phyloP scores from a whole-genome alignment of 2,113 vertebrate genomes.

The Pitta sordida region DNA sequence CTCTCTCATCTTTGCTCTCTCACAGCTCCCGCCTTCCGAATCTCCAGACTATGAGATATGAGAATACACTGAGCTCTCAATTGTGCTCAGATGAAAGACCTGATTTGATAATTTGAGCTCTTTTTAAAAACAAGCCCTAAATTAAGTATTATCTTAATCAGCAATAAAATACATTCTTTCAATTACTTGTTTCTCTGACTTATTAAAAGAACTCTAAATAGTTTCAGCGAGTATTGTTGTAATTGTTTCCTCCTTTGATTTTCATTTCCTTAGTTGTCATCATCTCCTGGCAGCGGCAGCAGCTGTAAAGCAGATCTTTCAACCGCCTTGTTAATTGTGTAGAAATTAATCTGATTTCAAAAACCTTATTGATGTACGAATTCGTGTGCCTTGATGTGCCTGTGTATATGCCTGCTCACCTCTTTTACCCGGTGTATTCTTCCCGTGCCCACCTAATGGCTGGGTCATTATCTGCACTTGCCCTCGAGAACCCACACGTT shows the following conservation, averaged over 20 bases:
- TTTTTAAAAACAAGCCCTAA: constrained; percentile 53
- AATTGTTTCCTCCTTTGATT: constrained; percentile 75
- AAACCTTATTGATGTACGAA: constrained; percentile 36
- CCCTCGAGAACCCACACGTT: background rate
- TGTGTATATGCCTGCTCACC: background rate
- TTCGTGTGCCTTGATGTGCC: background rate
- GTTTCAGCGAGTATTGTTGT: constrained; percentile 67
- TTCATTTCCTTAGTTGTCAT: constrained; percentile 74
- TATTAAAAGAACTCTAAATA: constrained; percentile 68
- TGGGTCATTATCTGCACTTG: background rate
- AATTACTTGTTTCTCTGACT: constrained; percentile 62
- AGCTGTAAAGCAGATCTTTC: constrained; percentile 70
- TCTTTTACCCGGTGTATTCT: background rate
- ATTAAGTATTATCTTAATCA: constrained; percentile 70
- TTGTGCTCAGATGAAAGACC: background rate
- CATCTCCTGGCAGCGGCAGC: constrained; percentile 60
- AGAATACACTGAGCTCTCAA: background rate
- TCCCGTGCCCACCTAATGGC: background rate
- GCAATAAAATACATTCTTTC: constrained; percentile 67
- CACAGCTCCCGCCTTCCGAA: accelerated
- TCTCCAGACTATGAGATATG: background rate
- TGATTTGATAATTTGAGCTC: constrained; percentile 45
- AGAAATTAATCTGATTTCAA: constrained; percentile 71
- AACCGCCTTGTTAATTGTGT: constrained; percentile 67
- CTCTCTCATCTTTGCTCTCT: background rate